phyloP scores from a whole-genome alignment of 2,797 vertebrate species.

The Helostoma temminkii region DNA sequence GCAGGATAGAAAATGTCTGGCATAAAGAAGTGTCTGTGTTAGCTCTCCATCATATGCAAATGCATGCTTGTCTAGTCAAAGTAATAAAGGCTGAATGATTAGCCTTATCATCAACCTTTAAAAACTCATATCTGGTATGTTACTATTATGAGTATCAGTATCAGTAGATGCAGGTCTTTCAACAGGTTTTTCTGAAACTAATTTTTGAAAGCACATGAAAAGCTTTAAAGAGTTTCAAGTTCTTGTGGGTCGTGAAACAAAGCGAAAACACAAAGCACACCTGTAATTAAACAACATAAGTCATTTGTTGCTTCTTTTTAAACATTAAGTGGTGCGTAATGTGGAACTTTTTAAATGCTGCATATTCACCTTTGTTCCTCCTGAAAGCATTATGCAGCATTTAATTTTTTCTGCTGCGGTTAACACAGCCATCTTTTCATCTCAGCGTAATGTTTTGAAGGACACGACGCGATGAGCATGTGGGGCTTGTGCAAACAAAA shows the following conservation, averaged over 20 bases:
- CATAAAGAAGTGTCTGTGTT: conserved; percentile 11
- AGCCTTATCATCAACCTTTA: too few species aligned
- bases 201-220: conserved; percentile 9
- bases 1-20: neutral
- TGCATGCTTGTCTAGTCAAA: neutral
- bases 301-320: neutral
- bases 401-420: conserved; percentile 7
- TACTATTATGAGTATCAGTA: too few species aligned
- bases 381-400: neutral
- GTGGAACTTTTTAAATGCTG: neutral
- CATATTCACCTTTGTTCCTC: conserved; percentile 27
- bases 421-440: neutral
- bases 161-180: neutral
- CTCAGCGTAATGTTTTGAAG: conserved; percentile 2
- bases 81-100: neutral
- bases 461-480: conserved; percentile 25
- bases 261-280: neutral
- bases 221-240: conserved; percentile 1
- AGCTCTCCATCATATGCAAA: conserved; percentile 7
- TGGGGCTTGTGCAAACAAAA: conserved; percentile 48
- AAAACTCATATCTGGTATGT: too few species aligned
- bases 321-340: neutral
- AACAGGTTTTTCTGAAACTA: too few species aligned
- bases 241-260: accelerated
- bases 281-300: conserved; percentile 21